phyloP scores from a whole-genome alignment of 2,797 vertebrate species.

The Pristis pectinata region DNA sequence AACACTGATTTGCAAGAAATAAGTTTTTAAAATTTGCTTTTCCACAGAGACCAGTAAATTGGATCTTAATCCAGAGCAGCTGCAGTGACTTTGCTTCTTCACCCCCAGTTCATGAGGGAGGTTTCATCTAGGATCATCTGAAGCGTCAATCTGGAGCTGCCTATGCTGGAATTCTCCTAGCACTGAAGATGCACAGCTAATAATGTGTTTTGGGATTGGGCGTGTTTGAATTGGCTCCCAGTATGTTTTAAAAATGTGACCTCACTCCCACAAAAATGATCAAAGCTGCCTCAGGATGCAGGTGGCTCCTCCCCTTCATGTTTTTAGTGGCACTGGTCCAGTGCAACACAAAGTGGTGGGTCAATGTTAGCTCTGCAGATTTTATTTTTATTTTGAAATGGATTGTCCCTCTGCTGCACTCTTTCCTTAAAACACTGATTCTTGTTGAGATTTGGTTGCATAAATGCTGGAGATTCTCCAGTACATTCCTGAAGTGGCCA shows the following conservation, averaged over 20 bases:
- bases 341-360: slow-evolving; percentile 28
- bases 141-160: not conserved
- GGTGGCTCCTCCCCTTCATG: slow-evolving; percentile 31
- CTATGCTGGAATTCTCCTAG: not conserved
- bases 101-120: not conserved
- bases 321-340: slow-evolving; percentile 18
- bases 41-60: not conserved
- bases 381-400: slow-evolving; percentile 7
- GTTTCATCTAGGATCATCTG: not conserved
- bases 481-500: not conserved
- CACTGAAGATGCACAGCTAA: not conserved
- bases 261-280: slow-evolving; percentile 21
- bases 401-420: not conserved
- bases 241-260: slow-evolving; percentile 18
- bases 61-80: not conserved
- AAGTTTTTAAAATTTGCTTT: not conserved
- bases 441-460: not conserved
- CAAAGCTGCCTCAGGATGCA: slow-evolving; percentile 27
- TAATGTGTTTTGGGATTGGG: slow-evolving; percentile 29
- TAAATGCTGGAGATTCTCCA: not conserved
- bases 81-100: not conserved
- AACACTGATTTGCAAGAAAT: not conserved
- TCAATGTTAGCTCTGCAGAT: not conserved
- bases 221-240: slow-evolving; percentile 11
- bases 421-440: not conserved